Base-by-base conservation (phyloP, 2,888 invertebrate species). In the Artemia sinica region DNA sequence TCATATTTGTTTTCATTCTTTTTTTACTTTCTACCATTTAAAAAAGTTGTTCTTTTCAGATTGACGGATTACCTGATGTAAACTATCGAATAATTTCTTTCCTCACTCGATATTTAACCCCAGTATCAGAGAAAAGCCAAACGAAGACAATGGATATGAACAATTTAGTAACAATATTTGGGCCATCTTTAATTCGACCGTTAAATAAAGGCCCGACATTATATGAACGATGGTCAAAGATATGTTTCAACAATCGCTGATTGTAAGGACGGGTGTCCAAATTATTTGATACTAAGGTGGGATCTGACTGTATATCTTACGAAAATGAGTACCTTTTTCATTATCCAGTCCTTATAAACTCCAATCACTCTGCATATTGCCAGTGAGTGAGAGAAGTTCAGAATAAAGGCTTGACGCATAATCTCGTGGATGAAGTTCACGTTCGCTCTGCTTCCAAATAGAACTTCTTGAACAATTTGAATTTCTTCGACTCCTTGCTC, bases 301-400 rank as follows among this genome's bases (percentile, higher is more conserved):
- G 28, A 28, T 28, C 4, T 58, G 7, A 14, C 8, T 14, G 8
- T 7, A 58, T 7, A 58, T 58, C 68, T 41, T 51, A n/a, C 18
- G 67, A 50, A 12, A 67, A 10, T 49, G 77, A 81, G 78, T 74
- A 86, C 85, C 76, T 86, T 89, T 80, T 87, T 86, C 76, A 91
- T 91, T 80, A 96, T 93, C 88, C 96, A 90, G 78, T 96, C 94
- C 77, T 91, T 89, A 77, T 96, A 96, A 6, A 94, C 88, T 65
- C 88, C 85, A 73, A 96, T 91, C 65, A 93, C 91, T 74, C 89
- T 86, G 66, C 91, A 82, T 71, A 91, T 88, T 8, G 94, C 91
- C 72, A 87, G 86, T 13, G 91, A 88, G 77, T 93, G 91, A 4
- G 85, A 83, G 78, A 94, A 93, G 72, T 91, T 89, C 74, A 95